Percentiles rank a stretch among this genome's conserved stretches.
phyloP scores from a whole-genome alignment of 2,797 vertebrate species.

The Tenualosa ilisha region DNA sequence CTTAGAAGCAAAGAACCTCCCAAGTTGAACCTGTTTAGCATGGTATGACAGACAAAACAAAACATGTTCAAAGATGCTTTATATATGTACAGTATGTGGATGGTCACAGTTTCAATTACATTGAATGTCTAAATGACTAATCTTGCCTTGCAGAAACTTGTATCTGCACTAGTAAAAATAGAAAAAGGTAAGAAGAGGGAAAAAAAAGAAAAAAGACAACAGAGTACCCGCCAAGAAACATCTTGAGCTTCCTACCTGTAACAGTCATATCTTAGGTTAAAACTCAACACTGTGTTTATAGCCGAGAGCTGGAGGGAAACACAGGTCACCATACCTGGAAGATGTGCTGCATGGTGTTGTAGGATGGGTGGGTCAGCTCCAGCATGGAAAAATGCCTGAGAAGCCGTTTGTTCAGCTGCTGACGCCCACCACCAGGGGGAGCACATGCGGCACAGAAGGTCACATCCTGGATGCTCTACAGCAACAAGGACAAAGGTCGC shows the following conservation, averaged over 20 bases:
- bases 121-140: too few species aligned
- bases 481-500: neutral
- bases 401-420: constrained; percentile 48
- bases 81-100: too few species aligned
- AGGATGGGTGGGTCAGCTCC: constrained; percentile 61
- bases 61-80: neutral
- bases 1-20: constrained; percentile 56
- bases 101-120: too few species aligned
- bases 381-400: constrained; percentile 64
- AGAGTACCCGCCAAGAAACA: too few species aligned
- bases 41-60: constrained; percentile 24
- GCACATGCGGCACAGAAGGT: constrained; percentile 61
- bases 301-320: too few species aligned
- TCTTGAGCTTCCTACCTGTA: too few species aligned
- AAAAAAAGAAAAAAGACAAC: too few species aligned
- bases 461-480: constrained; percentile 63
- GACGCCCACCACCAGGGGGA: constrained; percentile 46
- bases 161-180: neutral
- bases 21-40: constrained; percentile 62
- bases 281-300: too few species aligned
- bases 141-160: neutral
- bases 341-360: constrained; percentile 54
- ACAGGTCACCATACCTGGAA: constrained; percentile 55
- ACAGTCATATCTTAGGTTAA: too few species aligned
- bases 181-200: too few species aligned